These are phyloP conservation scores for Ophioderma brevispina DNA, from an alignment of 35 echinoderm and acorn worm genomes.

Conservation along the genomic window DNA sequence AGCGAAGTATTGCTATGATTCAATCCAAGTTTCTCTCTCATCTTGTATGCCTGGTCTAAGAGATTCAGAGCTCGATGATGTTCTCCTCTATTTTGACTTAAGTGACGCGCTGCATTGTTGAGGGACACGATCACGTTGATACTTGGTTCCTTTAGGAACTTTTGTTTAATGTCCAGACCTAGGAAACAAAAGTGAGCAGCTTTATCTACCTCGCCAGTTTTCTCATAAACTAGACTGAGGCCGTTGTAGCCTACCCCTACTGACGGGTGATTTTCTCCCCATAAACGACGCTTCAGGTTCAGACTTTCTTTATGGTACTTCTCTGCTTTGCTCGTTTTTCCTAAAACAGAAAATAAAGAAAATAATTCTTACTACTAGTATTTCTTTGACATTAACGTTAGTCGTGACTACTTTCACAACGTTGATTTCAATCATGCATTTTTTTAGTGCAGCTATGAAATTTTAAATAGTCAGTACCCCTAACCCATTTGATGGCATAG, in stretches of 20 bases:
- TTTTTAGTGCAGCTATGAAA: no score
- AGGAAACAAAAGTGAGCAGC: not conserved
- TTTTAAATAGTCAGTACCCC: no score
- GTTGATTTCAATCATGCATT: no score
- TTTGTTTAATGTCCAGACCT: not conserved
- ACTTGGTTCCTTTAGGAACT: slow-evolving; percentile 18
- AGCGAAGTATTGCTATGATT: slow-evolving; percentile 37
- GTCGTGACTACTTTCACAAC: no score
- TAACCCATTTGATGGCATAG: no score
- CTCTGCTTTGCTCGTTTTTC: not conserved
- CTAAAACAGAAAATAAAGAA: not conserved
- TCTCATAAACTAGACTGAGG: not conserved
- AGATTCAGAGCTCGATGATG: not conserved
- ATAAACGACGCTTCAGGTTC: not conserved
- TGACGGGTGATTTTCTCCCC: not conserved
- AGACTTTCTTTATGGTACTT: not conserved
- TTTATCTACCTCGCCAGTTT: not conserved
- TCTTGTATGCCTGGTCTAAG: slow-evolving; percentile 26
- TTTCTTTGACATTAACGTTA: no score
- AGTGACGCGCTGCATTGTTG: slow-evolving; percentile 28
- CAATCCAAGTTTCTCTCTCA: slow-evolving; percentile 23
- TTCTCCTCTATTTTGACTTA: not conserved
- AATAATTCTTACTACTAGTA: no score
- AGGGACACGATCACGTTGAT: slow-evolving; percentile 1
- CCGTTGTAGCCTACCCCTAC: not conserved